phyloP scores from a whole-genome alignment of 2,797 vertebrate species.

The Pipistrellus pipistrellus region DNA sequence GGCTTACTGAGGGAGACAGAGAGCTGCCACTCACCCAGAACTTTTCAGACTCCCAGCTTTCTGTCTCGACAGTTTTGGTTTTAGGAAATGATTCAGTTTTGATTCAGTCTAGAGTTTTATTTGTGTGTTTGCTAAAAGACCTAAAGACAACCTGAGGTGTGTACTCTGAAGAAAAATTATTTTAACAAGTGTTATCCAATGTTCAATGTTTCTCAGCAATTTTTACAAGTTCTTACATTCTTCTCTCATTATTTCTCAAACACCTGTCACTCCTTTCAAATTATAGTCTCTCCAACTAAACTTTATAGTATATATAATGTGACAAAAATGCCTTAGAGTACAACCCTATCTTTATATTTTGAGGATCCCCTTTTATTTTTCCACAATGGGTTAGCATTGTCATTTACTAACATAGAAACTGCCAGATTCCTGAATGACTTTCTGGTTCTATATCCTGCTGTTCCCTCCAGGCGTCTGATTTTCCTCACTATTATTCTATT shows the following conservation, averaged over 20 bases:
- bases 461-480: not conserved
- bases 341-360: not conserved
- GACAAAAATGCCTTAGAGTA: not conserved
- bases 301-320: not conserved
- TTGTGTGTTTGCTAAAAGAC: constrained; percentile 47
- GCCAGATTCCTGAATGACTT: not conserved
- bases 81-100: constrained; percentile 7
- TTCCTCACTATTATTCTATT: not conserved
- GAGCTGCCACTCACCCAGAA: constrained; percentile 65
- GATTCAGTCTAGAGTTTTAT: not conserved
- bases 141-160: not conserved
- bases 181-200: not conserved
- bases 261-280: not conserved
- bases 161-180: not conserved
- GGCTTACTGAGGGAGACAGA: constrained; percentile 42
- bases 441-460: not conserved
- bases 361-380: not conserved
- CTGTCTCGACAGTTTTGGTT: not conserved
- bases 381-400: not conserved
- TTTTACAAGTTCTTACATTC: not conserved
- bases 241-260: not conserved
- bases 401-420: constrained; percentile 2
- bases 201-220: constrained; percentile 14
- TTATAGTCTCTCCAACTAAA: not conserved
- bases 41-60: not conserved